These are phyloP conservation scores for Pedionomus torquatus DNA, from an alignment of 2,113 vertebrate genomes.

Conservation along the genomic window DNA sequence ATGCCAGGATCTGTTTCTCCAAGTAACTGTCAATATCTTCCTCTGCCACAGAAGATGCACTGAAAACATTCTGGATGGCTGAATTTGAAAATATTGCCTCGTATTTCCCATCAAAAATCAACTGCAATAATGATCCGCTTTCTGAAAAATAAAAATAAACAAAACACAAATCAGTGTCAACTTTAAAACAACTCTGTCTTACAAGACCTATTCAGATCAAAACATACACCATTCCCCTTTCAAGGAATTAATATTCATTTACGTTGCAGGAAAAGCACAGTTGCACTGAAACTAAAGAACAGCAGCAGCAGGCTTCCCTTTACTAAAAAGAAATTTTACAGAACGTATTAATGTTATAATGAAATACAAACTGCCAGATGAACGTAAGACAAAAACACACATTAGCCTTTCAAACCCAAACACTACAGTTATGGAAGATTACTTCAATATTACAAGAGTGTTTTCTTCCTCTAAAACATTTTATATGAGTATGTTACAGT, in stretches of 20 bases:
- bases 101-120: slow-evolving; percentile 84
- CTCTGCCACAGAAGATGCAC: slow-evolving; percentile 39
- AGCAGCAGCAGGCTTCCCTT: background rate
- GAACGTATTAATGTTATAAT: background rate
- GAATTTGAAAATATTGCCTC: slow-evolving; percentile 81
- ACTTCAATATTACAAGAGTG: background rate
- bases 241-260: background rate
- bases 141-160: slow-evolving; percentile 68
- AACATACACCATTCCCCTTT: background rate
- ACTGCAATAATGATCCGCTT: slow-evolving; percentile 78
- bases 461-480: background rate
- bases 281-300: background rate
- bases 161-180: background rate
- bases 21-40: slow-evolving; percentile 81
- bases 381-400: background rate
- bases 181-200: background rate
- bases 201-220: background rate
- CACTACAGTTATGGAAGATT: background rate
- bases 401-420: background rate
- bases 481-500: background rate
- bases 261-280: background rate
- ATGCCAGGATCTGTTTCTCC: slow-evolving; percentile 81
- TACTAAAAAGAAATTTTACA: background rate
- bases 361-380: background rate
- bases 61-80: slow-evolving; percentile 77